Evolutionary conservation across 2,797 vertebrate genomes (phyloP).

Genomic region (Argya squamiceps): DNA sequence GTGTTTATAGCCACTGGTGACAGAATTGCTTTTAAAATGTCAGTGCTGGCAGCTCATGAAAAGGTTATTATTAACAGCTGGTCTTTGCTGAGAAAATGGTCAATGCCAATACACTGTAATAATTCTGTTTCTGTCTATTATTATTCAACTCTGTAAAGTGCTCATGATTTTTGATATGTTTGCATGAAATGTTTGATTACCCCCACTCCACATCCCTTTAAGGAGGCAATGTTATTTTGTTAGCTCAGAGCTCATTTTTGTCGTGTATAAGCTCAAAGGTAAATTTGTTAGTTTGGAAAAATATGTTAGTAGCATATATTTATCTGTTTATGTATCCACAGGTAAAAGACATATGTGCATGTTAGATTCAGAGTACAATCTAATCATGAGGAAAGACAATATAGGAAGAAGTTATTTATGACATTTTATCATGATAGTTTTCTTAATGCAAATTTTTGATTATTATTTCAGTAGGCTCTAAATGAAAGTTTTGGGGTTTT

Average conservation of each 20-base stretch:
- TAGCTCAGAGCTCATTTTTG: neutral
- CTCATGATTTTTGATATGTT: neutral
- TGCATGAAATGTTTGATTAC: neutral
- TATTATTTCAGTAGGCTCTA: neutral
- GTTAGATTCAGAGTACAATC: neutral
- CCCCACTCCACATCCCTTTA: accelerated
- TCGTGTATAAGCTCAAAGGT: neutral
- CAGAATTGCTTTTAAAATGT: slow-evolving; percentile 27
- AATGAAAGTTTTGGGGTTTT: neutral
- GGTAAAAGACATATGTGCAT: neutral
- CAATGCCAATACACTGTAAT: neutral
- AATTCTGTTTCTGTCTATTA: neutral
- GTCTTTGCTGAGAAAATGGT: neutral
- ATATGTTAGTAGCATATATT: neutral
- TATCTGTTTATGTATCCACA: neutral
- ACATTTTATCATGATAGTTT: neutral
- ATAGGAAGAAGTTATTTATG: neutral
- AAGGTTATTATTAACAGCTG: neutral
- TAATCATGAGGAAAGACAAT: neutral
- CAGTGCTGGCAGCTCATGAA: neutral
- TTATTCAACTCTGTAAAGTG: neutral
- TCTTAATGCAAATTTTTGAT: neutral
- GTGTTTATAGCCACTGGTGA: neutral
- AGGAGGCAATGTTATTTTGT: neutral
- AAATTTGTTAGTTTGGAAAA: neutral